phyloP scores from a whole-genome alignment of 2,797 vertebrate species.

The Sciaenops ocellatus region DNA sequence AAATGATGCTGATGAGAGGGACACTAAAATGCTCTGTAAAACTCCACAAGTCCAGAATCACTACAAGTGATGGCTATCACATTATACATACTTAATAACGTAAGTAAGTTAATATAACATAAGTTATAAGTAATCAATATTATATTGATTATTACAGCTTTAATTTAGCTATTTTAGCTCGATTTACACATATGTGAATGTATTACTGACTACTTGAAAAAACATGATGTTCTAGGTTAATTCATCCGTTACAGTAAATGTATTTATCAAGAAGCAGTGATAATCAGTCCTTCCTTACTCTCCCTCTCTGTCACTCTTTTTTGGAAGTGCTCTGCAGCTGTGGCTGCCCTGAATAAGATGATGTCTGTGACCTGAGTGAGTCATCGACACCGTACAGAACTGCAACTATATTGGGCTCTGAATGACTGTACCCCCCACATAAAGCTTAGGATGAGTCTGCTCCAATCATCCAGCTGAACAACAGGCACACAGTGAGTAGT shows the following conservation, averaged over 20 bases:
- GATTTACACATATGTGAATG: not conserved
- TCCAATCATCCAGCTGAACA: conserved; percentile 45
- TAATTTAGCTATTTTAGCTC: not conserved
- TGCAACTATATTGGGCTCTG: conserved; percentile 31
- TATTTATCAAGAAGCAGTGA: not conserved
- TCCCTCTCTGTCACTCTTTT: conserved; percentile 3
- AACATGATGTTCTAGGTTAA: not conserved
- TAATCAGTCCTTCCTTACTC: not conserved
- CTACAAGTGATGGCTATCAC: not conserved
- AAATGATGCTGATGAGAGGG: not conserved
- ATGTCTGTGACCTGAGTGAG: conserved; percentile 67
- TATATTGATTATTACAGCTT: not conserved
- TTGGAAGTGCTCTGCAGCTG: conserved; percentile 41
- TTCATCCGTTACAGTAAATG: not conserved
- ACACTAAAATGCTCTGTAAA: not conserved
- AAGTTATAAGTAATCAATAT: too few relatives aligned
- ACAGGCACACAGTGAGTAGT: conserved; percentile 42
- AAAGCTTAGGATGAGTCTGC: conserved; percentile 46
- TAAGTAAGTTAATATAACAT: not conserved
- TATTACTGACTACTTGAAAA: not conserved
- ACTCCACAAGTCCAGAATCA: not conserved
- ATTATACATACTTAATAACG: not conserved
- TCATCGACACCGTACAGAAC: conserved; percentile 64
- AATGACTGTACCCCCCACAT: conserved; percentile 39
- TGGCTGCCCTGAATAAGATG: conserved; percentile 64